Percentiles rank a stretch among this genome's conserved stretches.
phyloP scores from a whole-genome alignment of 1,140 invertebrate species.

The Phortica variegata region DNA sequence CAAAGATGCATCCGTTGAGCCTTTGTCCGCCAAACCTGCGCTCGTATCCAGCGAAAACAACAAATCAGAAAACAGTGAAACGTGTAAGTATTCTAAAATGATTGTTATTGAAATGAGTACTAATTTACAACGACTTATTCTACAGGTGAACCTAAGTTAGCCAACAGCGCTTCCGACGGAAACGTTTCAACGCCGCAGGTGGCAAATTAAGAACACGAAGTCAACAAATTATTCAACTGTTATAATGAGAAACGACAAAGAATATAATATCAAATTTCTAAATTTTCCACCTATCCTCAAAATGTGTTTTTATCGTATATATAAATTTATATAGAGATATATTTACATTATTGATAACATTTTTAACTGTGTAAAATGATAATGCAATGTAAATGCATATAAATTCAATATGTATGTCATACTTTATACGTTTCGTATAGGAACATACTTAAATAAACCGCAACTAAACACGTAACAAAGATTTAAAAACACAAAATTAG shows the following conservation, averaged over 20 bases:
- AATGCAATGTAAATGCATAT: no score
- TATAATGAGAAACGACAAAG: conserved; percentile 26
- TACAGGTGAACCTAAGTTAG: conserved; percentile 46
- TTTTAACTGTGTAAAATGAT: no score
- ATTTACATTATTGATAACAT: no score
- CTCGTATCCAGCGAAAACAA: conserved; percentile 23
- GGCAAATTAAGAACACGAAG: conserved; percentile 34
- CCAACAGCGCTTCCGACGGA: conserved; percentile 35
- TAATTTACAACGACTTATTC: no score
- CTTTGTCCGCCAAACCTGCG: neutral
- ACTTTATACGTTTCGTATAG: no score
- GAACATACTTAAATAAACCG: no score
- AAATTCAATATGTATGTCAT: no score
- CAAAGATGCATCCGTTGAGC: neutral
- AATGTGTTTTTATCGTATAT: neutral
- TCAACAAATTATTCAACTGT: conserved; percentile 6
- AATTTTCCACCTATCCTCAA: no score
- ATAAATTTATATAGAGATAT: conserved; percentile 24
- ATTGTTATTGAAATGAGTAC: neutral
- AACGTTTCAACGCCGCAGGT: conserved; percentile 43
- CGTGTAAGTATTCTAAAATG: conserved; percentile 24
- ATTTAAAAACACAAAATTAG: no score
- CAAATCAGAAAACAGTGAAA: conserved; percentile 45
- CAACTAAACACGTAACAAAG: no score
- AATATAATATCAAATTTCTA: no score